Base-by-base conservation (phyloP, 2,797 vertebrate genomes). In the Tragopan temminckii region DNA sequence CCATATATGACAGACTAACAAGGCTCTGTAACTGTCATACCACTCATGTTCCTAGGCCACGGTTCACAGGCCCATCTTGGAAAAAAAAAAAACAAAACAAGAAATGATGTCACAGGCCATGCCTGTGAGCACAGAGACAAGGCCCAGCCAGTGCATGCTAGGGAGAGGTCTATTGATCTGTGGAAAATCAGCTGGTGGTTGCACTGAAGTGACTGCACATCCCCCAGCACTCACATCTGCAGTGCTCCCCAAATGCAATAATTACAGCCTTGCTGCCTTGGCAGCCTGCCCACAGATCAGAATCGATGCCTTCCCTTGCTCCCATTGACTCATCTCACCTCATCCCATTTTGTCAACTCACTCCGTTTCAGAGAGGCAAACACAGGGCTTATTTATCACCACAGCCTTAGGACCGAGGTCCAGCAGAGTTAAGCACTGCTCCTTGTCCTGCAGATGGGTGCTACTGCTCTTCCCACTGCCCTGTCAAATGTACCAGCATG, bases 111-210 rank as follows among this genome's bases (percentile, higher is more conserved):
- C 64, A 42, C 14, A 1, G 25, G n/a, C 59, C 40, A 27, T 0
- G 55, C 36, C 61, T 84, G 21, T 36, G 62, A 78, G 52, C 55
- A 46, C 21, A 91, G 43, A 77, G 42, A 43, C 36, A 80, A 80
- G 77, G 53, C 59, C 38, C 70, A 46, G 64, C 18, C 81, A 86
- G 68, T 1, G 2, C 35, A 50, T 29, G 42, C 77, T 58, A 78
- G 74, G 78, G 88, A 94, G 35, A 7, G 23, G 19, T 63, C 68
- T 92, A 98, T 97, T 82, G 97, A 98, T 97, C 96, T 72, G 91
- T 97, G 97, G 98, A 97, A 97, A 97, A 97, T 94, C 78, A 95
- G 92, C 59, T 23, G 20, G 92, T 94, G 63, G 80, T 79, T 96
- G 74, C 91, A 80, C n/a, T 80, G 94, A 92, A 95, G 68, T 50